Base-by-base conservation (phyloP, 35 echinoderm and acorn worm species). In the Eucidaris tribuloides region DNA sequence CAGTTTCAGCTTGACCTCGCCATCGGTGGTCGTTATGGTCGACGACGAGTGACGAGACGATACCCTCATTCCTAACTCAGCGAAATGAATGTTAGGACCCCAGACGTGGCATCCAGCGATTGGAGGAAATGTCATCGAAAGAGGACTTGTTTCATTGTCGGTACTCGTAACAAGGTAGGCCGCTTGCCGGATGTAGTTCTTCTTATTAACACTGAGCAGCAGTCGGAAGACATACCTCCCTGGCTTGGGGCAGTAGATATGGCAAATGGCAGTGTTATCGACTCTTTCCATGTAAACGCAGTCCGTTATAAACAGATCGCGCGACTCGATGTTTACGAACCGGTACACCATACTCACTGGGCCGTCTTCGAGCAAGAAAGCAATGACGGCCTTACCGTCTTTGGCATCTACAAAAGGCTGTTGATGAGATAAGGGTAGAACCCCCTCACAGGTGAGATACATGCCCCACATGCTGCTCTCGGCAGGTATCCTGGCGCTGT, bases 201-300 rank as follows among this genome's bases (percentile, higher is more conserved):
- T 74, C 35, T 40, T 40, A 3, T n/a, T 24, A 25, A 22, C 44
- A 40, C 44, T 74, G 68, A 74, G 38, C 35, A 74, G 68, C 35
- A 74, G 11, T 9, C 68, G 68, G 15, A 74, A 40, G 68, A 74
- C 22, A 24, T 74, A 74, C 14, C 68, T 33, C 1, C 68, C 68
- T 40, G 68, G 68, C 7, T 22, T 36, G 7, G 68, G 68, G 68
- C 68, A 74, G 40, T 42, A 74, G 41, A 74, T 19, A 44, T 74
- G 68, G 14, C 38, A 33, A 7, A 74, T 42, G 27, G 44, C 68
- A 33, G n/a, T 44, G 17, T 44, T 36, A 25, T 40, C 68, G n/a
- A 74, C 41, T 22, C 68, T 41, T 40, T 74, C 68, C 68, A 74
- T 74, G 40, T 74, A 74, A 33, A 74, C 68, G 44, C 37, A 40